Evolutionary conservation across 1,140 invertebrate genomes (phyloP), one percentile per base, ranked within the genome.

Genomic region (Brachionus paranguensis): DNA sequence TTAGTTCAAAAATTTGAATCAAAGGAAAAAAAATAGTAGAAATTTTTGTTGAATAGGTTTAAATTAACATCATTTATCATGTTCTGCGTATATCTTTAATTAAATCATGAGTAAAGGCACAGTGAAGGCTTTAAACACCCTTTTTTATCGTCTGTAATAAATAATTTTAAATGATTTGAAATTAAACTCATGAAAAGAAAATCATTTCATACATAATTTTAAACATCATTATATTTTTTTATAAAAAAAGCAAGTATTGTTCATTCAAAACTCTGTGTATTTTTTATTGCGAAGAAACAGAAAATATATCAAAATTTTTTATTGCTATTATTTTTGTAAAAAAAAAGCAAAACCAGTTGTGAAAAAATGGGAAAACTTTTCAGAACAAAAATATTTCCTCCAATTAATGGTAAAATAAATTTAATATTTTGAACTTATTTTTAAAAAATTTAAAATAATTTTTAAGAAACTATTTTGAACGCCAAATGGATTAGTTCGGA

Each of bases 91-190:
- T 50, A 53, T 53, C 14, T 53, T n/a, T n/a, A 6, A 53, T 53
- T 24, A 24, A 1, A 60, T 60, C 53, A 60, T 20, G 10, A 60
- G 10, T 60, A 60, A 1, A 47, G 45, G 14, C 45, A 47, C 0
- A 60, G n/a, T 8, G 10, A 60, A 17, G 20, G 20, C 53, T 60
- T 37, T 20, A 60, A 60, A 60, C 53, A 60, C 53, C 53, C 17
- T 60, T 60, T 55, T 60, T 60, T 60, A 60, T 60, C 53, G 53
- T 60, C 53, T 60, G 53, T 60, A 60, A 60, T 60, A 60, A 60
- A 60, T 60, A 60, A 60, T 60, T 55, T 55, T 20, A 55, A 55
- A 20, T 17, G 14, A 20, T 55, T 60, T 60, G n/a, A 20, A 60
- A 55, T 55, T 17, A 6, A 55, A 55, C 17, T 55, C 17, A 55